Percentiles rank a stretch among this genome's conserved stretches.
Conservation (phyloP, 2,888 invertebrate species). For the Chaetoderma sp. region DNA sequence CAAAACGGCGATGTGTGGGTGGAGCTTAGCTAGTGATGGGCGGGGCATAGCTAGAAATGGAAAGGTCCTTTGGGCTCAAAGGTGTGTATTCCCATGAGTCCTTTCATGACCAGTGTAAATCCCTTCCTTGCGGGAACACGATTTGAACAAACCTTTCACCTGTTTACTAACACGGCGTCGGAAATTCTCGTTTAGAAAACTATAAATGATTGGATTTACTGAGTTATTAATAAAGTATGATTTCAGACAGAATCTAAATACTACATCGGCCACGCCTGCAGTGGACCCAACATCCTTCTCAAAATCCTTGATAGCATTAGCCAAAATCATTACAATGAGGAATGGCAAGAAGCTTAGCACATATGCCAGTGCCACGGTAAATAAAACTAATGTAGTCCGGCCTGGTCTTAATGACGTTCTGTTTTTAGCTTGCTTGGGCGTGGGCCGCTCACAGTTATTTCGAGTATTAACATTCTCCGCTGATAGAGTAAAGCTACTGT, state of each 20-base stretch:
- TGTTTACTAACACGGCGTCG: constrained; percentile 21
- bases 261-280: constrained; percentile 49
- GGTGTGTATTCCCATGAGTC: too few relatives aligned
- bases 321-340: constrained; percentile 54
- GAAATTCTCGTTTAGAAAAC: constrained; percentile 59
- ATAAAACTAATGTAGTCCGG: constrained; percentile 55
- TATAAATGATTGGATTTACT: constrained; percentile 61
- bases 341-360: constrained; percentile 59
- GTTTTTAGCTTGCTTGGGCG: not conserved
- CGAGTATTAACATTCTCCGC: not conserved
- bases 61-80: too few relatives aligned
- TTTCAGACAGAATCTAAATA: constrained; percentile 58
- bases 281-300: constrained; percentile 49
- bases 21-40: too few relatives aligned
- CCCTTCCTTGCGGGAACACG: too few relatives aligned
- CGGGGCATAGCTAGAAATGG: too few relatives aligned
- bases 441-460: not conserved
- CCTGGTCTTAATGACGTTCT: constrained; percentile 46
- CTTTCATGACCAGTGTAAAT: too few relatives aligned
- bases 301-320: constrained; percentile 53
- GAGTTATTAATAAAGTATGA: constrained; percentile 63
- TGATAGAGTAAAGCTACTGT: not conserved
- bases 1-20: too few relatives aligned
- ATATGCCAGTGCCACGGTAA: constrained; percentile 58
- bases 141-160: not conserved